phyloP scores from a whole-genome alignment of 2,797 vertebrate genomes.

The Microctenopoma lineatum region DNA sequence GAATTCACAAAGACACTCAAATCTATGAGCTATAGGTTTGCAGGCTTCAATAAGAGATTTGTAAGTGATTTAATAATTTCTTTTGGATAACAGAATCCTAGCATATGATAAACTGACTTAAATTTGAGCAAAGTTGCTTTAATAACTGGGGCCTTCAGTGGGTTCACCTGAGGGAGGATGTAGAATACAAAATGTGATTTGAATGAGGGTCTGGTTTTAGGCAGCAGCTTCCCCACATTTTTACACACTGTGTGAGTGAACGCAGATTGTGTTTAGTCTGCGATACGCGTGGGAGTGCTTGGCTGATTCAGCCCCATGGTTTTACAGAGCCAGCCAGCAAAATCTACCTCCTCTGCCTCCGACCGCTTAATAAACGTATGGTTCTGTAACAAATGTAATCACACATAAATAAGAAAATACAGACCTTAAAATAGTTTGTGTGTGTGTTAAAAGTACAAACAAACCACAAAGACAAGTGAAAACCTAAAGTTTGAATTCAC shows the following conservation, averaged over 20 bases:
- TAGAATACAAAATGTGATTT: conserved; percentile 24
- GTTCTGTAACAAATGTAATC: conserved; percentile 77
- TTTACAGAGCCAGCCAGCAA: conserved; percentile 90
- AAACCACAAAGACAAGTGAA: background rate
- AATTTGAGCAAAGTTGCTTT: conserved; percentile 26
- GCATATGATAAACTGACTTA: conserved; percentile 9
- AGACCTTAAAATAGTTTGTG: background rate
- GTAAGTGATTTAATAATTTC: conserved; percentile 1
- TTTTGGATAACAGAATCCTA: background rate
- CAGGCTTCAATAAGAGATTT: background rate
- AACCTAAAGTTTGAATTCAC: background rate
- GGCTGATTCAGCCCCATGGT: conserved; percentile 89
- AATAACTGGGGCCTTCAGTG: conserved; percentile 29
- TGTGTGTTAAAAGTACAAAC: background rate
- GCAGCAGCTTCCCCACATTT: conserved; percentile 40
- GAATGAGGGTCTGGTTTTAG: conserved; percentile 18
- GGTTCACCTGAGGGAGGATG: conserved; percentile 43
- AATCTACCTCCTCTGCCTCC: conserved; percentile 90
- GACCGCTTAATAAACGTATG: conserved; percentile 91
- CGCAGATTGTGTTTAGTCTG: conserved; percentile 62
- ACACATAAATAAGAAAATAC: conserved; percentile 4
- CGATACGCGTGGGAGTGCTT: conserved; percentile 86
- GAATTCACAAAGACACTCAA: background rate
- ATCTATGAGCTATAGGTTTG: background rate
- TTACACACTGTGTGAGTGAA: conserved; percentile 30